phyloP scores from a whole-genome alignment of 2,113 vertebrate genomes.

The Mustelus asterias region DNA sequence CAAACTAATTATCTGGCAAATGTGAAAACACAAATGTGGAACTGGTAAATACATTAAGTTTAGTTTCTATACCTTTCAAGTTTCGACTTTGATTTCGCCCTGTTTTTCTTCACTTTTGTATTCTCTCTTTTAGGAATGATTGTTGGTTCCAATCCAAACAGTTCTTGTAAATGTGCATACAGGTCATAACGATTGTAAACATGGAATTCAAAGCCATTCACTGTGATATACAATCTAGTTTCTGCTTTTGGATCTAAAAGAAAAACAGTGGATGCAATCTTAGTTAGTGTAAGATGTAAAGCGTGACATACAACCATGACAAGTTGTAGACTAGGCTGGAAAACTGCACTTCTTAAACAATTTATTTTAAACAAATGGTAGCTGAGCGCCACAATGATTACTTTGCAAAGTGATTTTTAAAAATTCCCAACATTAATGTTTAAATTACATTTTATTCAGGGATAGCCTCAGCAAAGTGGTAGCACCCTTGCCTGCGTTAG shows the following conservation, averaged over 20 bases:
- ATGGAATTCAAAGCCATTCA: slow-evolving; percentile 96
- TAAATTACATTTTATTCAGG: neutral
- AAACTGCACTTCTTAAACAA: neutral
- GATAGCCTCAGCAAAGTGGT: neutral
- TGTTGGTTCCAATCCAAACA: slow-evolving; percentile 89
- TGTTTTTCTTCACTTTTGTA: slow-evolving; percentile 66
- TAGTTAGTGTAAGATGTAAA: neutral
- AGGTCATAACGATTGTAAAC: slow-evolving; percentile 93
- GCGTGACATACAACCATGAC: neutral
- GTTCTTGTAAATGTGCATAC: slow-evolving; percentile 84
- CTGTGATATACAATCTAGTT: slow-evolving; percentile 87
- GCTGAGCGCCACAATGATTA: neutral
- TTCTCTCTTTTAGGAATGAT: slow-evolving; percentile 76
- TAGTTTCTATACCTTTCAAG: slow-evolving; percentile 69
- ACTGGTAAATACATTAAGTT: neutral
- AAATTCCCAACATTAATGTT: neutral
- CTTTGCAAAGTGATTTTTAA: neutral
- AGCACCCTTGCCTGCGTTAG: neutral
- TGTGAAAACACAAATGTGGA: neutral
- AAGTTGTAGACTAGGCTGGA: neutral
- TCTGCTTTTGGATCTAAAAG: slow-evolving; percentile 89
- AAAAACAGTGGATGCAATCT: slow-evolving; percentile 31
- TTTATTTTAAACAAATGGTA: neutral
- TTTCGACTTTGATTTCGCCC: slow-evolving; percentile 60
- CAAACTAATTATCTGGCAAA: neutral